Percentiles rank a stretch among this genome's conserved stretches.
Conservation (phyloP, 2,888 invertebrate species). For the Heteropelma amictum region DNA sequence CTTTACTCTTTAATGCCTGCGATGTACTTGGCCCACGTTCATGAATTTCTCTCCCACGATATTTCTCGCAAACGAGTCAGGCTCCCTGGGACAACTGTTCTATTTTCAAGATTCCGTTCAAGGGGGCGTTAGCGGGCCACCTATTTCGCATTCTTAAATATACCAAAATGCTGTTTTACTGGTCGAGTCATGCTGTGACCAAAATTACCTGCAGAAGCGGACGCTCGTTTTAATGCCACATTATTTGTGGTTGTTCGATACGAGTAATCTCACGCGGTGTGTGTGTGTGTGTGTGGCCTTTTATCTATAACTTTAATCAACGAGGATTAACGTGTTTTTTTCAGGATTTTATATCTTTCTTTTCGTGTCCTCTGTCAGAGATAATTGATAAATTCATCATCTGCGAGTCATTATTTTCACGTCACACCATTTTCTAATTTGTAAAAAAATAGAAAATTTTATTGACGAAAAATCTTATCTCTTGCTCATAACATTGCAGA, state of each 20-base stretch:
- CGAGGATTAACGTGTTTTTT: too few relatives aligned
- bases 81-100: conserved; percentile 26
- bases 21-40: conserved; percentile 31
- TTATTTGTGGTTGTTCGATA: conserved; percentile 59
- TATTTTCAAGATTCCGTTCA: conserved; percentile 37
- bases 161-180: conserved; percentile 64
- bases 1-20: too few relatives aligned
- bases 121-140: conserved; percentile 46
- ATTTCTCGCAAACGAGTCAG: conserved; percentile 32
- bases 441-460: too few relatives aligned
- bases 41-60: conserved; percentile 30
- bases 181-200: conserved; percentile 32
- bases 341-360: too few relatives aligned
- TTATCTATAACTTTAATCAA: too few relatives aligned
- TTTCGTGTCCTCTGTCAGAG: too few relatives aligned
- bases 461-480: too few relatives aligned
- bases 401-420: too few relatives aligned
- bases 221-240: conserved; percentile 57
- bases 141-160: conserved; percentile 65
- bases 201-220: conserved; percentile 39
- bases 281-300: conserved; percentile 49
- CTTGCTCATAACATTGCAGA: too few relatives aligned
- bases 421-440: too few relatives aligned
- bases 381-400: too few relatives aligned
- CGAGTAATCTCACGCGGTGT: conserved; percentile 20